Conservation (phyloP, 2,888 invertebrate genomes). For the Alviniconcha strummeri region DNA sequence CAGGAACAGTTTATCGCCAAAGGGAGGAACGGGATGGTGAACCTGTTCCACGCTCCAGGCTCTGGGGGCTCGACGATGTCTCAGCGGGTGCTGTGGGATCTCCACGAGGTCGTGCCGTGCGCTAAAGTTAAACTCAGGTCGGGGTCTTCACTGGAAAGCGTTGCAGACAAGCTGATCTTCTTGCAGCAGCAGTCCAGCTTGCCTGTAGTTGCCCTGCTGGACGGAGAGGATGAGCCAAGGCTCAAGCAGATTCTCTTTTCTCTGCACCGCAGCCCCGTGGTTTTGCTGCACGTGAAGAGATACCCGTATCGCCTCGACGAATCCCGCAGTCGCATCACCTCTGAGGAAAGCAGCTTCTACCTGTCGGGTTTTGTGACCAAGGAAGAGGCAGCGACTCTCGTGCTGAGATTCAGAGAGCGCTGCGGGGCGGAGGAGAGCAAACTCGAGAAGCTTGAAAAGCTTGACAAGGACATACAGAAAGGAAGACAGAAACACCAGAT, state of each 20-base stretch:
- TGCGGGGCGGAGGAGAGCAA: constrained; percentile 34
- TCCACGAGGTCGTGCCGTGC: constrained; percentile 45
- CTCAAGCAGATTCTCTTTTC: constrained; percentile 37
- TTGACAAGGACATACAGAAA: constrained; percentile 22
- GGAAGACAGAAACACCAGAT: constrained; percentile 27
- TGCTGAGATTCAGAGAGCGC: constrained; percentile 37
- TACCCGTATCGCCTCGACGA: constrained; percentile 35
- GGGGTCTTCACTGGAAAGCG: constrained; percentile 37
- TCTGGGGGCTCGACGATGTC: constrained; percentile 54
- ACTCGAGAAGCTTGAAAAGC: neutral
- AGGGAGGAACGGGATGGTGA: constrained; percentile 42
- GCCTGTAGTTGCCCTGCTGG: constrained; percentile 47
- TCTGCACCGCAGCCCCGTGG: constrained; percentile 32
- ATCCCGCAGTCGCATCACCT: neutral
- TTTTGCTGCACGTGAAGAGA: constrained; percentile 47
- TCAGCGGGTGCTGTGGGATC: constrained; percentile 50
- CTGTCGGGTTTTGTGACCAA: constrained; percentile 42
- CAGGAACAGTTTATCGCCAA: constrained; percentile 23
- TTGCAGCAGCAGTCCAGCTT: constrained; percentile 45
- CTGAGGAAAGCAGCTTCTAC: constrained; percentile 31
- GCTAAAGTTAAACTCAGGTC: constrained; percentile 44
- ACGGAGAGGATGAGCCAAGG: constrained; percentile 51
- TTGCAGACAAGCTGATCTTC: constrained; percentile 40
- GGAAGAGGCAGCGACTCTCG: constrained; percentile 40
- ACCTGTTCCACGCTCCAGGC: constrained; percentile 50